Evolutionary conservation across 2,888 invertebrate genomes (phyloP).

Genomic region (Plusia festucae): DNA sequence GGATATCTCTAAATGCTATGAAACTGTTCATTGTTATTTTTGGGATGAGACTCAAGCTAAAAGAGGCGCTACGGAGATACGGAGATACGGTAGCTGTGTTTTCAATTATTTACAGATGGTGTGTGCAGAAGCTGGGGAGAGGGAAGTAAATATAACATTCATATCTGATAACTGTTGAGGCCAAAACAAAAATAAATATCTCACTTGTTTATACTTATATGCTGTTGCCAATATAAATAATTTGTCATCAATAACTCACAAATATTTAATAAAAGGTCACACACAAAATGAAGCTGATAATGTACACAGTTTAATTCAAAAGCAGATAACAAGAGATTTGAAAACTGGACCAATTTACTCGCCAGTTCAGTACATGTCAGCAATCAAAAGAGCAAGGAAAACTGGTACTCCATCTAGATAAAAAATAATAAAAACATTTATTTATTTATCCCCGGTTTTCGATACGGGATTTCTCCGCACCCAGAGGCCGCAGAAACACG

Average conservation of each 20-base stretch:
- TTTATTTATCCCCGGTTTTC: not conserved
- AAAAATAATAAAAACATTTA: no score
- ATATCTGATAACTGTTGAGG: slow-evolving; percentile 33
- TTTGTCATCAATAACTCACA: slow-evolving; percentile 37
- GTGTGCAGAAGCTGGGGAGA: slow-evolving; percentile 5
- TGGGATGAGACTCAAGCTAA: slow-evolving; percentile 17
- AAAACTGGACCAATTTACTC: slow-evolving; percentile 41
- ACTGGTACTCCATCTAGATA: slow-evolving; percentile 25
- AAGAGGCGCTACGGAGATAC: no score
- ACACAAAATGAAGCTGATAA: slow-evolving; percentile 44
- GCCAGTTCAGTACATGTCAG: slow-evolving; percentile 24
- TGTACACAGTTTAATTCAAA: slow-evolving; percentile 37
- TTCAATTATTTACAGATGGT: slow-evolving; percentile 12
- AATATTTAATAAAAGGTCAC: slow-evolving; percentile 39
- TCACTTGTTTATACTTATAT: slow-evolving; percentile 20
- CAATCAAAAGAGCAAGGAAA: slow-evolving; percentile 34
- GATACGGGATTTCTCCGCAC: no score
- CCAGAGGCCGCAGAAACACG: no score
- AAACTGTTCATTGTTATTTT: slow-evolving; percentile 27
- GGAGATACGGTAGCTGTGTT: slow-evolving; percentile 3
- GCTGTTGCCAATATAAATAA: slow-evolving; percentile 23
- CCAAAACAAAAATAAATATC: slow-evolving; percentile 35
- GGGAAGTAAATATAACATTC: slow-evolving; percentile 27
- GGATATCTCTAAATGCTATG: slow-evolving; percentile 17
- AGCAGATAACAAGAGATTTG: slow-evolving; percentile 21